Conservation (phyloP, 2,888 invertebrate species). For the Xanthia togata region DNA sequence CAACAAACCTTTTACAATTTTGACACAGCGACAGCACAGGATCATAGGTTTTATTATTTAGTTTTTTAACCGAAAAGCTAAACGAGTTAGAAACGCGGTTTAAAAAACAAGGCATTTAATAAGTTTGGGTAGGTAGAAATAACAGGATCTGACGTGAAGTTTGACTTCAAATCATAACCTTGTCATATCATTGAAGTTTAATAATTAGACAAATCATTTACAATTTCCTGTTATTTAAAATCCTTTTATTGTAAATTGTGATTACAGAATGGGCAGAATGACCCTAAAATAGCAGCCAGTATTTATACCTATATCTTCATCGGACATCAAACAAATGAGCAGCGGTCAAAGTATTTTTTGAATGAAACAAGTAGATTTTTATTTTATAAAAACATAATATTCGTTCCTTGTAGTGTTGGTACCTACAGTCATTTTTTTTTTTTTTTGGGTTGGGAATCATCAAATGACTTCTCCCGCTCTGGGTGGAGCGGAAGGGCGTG, state of each 20-base stretch:
- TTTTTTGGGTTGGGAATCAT: no score
- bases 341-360: background rate
- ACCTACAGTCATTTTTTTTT: no score
- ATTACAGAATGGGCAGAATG: background rate
- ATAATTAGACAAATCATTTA: background rate
- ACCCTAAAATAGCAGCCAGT: background rate
- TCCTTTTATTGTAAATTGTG: background rate
- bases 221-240: conserved; percentile 15
- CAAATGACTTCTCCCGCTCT: no score
- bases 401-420: no score
- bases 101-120: background rate
- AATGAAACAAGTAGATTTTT: background rate
- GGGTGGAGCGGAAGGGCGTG: no score
- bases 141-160: background rate
- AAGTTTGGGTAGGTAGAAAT: background rate
- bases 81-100: background rate
- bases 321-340: background rate
- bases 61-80: background rate
- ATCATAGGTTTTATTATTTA: background rate
- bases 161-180: conserved; percentile 4
- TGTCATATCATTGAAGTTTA: background rate
- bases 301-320: background rate
- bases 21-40: conserved; percentile 30
- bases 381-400: background rate
- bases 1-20: conserved; percentile 61